Evolutionary conservation across 2,888 invertebrate genomes (phyloP), one percentile per base, ranked within the genome.

Genomic region (Phengaris alcon): DNA sequence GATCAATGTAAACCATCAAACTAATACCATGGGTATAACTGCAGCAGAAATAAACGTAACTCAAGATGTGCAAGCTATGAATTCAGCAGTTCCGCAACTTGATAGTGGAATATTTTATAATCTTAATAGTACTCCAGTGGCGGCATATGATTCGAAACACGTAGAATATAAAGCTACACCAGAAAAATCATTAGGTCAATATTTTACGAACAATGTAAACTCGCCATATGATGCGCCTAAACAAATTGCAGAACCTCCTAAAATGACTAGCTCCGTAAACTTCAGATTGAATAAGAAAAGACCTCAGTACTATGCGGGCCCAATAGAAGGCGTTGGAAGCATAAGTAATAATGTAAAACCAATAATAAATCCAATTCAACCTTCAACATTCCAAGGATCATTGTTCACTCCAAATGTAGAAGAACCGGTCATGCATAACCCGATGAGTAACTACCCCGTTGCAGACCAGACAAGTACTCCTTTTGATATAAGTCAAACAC

Each of bases 261-360:
- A 90, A 82, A 76, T 86, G 6, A 78, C 82, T 3, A 87, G 85
- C n/a, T 83, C 80, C 64, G 75, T 84, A 0, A 93, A 86, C 78
- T 93, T 85, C 76, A 88, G 93, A 78, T 87, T 93, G 88, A 85
- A 84, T 2, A 93, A 92, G 76, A 93, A 90, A 80, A 84, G 86
- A 74, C 93, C 91, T 0, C 92, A 93, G 76, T 94, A 93, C 81
- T 94, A 94, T 79, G 87, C 93, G 0, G 94, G 94, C 3, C 93
- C 94, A 5, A 93, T 94, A 22, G 91, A 89, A 82, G 91, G 91
- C 3, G 80, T 91, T 44, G 91, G 91, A 64, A 82, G 84, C 79
- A 89, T 91, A 57, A 91, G 89, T 77, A 92, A 90, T 79, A 89
- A 88, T 80, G 79, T 88, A 0, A 91, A 89, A 80, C 91, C 92